Conservation (phyloP, 2,888 invertebrate species). For the Dexiosoma caninum region DNA sequence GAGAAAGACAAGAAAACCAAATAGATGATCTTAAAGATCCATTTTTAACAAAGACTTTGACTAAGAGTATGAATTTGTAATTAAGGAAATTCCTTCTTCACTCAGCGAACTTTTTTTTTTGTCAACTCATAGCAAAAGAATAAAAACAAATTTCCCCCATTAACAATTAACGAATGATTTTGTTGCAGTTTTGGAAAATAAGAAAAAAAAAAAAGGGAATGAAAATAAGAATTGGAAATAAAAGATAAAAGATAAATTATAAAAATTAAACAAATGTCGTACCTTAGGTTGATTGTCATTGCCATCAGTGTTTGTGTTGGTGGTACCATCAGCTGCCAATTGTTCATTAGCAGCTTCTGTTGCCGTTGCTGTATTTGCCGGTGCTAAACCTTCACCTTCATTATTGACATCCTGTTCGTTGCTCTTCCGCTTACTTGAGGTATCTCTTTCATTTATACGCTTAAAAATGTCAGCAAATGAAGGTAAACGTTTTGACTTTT, state of each 20-base stretch:
- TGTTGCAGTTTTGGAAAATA: slow-evolving; percentile 3
- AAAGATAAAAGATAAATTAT: background rate
- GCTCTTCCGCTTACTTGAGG: slow-evolving; percentile 66
- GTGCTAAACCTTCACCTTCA: slow-evolving; percentile 66
- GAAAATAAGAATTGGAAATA: background rate
- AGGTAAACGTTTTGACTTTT: slow-evolving; percentile 73
- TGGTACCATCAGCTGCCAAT: slow-evolving; percentile 61
- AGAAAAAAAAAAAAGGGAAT: slow-evolving; percentile 13
- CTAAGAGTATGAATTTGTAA: no score
- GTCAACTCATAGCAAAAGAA: background rate
- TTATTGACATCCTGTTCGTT: slow-evolving; percentile 63
- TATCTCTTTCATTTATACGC: slow-evolving; percentile 73
- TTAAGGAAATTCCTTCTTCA: background rate
- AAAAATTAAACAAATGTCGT: slow-evolving; percentile 58
- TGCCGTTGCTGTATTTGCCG: slow-evolving; percentile 55
- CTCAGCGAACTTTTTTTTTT: background rate
- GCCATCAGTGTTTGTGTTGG: slow-evolving; percentile 69
- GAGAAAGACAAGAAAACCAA: no score
- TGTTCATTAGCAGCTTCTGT: slow-evolving; percentile 65
- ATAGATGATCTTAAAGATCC: no score
- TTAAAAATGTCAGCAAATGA: slow-evolving; percentile 75
- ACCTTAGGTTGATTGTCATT: slow-evolving; percentile 77
- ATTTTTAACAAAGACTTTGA: no score
- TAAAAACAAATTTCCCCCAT: background rate
- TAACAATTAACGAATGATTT: slow-evolving; percentile 27